Conservation (phyloP, 2,113 vertebrate genomes). For the Tinamus guttatus region DNA sequence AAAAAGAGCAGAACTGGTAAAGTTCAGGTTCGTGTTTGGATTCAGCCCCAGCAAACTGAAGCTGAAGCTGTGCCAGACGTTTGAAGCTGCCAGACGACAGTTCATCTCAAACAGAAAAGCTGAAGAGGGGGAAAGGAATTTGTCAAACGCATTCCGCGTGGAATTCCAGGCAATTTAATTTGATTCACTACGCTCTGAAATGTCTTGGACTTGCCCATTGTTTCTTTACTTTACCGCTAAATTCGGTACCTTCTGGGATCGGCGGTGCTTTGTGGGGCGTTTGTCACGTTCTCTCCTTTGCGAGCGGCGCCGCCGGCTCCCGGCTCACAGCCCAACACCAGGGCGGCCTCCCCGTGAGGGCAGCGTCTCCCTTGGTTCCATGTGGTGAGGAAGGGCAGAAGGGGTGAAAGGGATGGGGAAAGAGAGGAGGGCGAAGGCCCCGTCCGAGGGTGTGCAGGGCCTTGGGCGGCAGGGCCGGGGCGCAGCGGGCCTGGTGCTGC, state of each 20-base stretch:
- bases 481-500: constrained; percentile 51
- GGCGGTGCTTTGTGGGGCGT: constrained; percentile 49
- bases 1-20: constrained; percentile 70
- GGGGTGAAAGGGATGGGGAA: not conserved
- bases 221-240: constrained; percentile 63
- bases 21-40: constrained; percentile 74
- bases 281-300: constrained; percentile 42
- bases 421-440: not conserved
- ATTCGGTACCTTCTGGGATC: constrained; percentile 66
- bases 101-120: constrained; percentile 75
- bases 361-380: not conserved
- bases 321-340: too few species aligned
- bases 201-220: constrained; percentile 68
- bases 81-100: constrained; percentile 73
- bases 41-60: constrained; percentile 68
- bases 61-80: constrained; percentile 64
- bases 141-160: constrained; percentile 73
- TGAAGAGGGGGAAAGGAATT: constrained; percentile 73
- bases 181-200: constrained; percentile 68
- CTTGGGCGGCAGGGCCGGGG: not conserved
- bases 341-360: accelerated
- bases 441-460: not conserved
- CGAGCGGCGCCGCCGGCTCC: too few species aligned
- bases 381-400: not conserved
- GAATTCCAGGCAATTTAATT: constrained; percentile 73